These are phyloP conservation scores for Apeira syringaria DNA, from an alignment of 2,888 invertebrate species.

Conservation along the genomic window DNA sequence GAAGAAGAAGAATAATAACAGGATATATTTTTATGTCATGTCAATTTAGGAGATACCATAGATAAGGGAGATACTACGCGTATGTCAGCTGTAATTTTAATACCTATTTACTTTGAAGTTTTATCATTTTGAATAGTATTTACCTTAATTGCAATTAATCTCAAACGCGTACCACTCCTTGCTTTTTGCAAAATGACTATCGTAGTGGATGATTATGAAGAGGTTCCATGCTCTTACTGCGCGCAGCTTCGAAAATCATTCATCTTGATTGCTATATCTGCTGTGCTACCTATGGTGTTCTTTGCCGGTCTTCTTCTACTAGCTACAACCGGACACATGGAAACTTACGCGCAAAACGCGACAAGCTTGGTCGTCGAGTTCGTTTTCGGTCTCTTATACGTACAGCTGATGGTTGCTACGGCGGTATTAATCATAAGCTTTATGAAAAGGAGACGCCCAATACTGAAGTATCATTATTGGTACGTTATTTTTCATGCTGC, in stretches of 20 bases:
- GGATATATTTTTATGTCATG: too few relatives aligned
- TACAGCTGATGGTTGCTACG: conserved; percentile 59
- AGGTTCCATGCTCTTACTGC: conserved; percentile 52
- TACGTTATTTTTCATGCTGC: conserved; percentile 53
- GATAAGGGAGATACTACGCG: too few relatives aligned
- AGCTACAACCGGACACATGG: conserved; percentile 37
- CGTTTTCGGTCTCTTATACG: conserved; percentile 51
- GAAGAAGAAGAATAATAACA: too few relatives aligned
- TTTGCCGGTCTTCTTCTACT: conserved; percentile 52
- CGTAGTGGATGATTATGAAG: conserved; percentile 50
- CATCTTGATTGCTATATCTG: conserved; percentile 52
- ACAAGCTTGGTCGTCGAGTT: conserved; percentile 51
- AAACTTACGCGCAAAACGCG: conserved; percentile 31
- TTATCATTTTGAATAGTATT: neutral
- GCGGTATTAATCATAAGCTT: conserved; percentile 51
- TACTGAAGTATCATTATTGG: conserved; percentile 53
- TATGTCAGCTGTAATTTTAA: too few relatives aligned
- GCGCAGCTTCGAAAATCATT: conserved; percentile 48
- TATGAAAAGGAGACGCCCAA: conserved; percentile 43
- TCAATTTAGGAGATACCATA: too few relatives aligned
- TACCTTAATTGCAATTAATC: conserved; percentile 7
- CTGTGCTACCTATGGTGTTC: conserved; percentile 56
- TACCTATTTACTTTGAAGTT: too few relatives aligned
- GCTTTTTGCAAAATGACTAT: conserved; percentile 38
- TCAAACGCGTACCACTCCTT: conserved; percentile 1